A percentile compares a stretch with the other conserved stretches of the same genome.
phyloP scores from a whole-genome alignment of 2,888 invertebrate genomes.

The Tenthredo livida region DNA sequence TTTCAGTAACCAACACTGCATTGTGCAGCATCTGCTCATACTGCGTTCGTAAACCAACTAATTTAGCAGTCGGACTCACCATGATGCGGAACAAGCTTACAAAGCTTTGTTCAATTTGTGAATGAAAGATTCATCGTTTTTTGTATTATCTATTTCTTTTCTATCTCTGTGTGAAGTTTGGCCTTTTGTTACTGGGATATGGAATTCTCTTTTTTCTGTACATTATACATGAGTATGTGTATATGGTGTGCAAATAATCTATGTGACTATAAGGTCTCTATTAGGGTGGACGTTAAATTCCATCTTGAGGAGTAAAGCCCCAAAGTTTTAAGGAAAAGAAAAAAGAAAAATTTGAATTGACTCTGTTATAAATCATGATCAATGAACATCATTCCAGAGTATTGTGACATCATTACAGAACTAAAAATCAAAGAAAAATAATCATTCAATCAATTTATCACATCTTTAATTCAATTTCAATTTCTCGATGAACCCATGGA shows the following conservation, averaged over 20 bases:
- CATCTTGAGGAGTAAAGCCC: no score
- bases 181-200: not conserved
- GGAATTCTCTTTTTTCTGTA: not conserved
- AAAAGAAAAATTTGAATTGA: no score
- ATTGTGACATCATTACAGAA: no score
- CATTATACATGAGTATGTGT: not conserved
- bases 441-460: no score
- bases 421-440: no score
- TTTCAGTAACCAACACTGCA: constrained; percentile 75
- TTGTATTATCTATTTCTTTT: constrained; percentile 6
- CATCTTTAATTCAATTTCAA: no score
- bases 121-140: not conserved
- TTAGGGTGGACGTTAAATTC: no score
- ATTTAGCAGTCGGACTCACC: constrained; percentile 52
- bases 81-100: constrained; percentile 20
- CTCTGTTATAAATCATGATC: no score
- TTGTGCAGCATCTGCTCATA: constrained; percentile 73
- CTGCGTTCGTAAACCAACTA: constrained; percentile 62
- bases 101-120: not conserved
- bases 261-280: not conserved
- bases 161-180: not conserved
- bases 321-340: no score
- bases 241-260: not conserved
- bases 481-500: no score
- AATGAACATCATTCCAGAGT: no score